Evolutionary conservation across 1,140 invertebrate species (phyloP).

Genomic region (Anoplophora glabripennis): DNA sequence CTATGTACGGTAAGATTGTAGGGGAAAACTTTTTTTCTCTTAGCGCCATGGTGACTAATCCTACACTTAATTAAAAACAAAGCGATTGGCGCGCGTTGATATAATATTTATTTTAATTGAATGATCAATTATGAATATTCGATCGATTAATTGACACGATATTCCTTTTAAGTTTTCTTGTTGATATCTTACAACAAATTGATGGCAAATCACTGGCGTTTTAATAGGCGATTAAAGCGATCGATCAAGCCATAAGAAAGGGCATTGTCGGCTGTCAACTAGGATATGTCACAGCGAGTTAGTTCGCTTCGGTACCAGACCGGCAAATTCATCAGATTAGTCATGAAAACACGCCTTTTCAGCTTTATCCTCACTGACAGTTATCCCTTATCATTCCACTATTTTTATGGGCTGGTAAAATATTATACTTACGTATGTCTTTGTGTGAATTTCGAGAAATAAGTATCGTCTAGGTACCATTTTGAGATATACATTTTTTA

Average conservation of each 20-base stretch:
- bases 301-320: conserved; percentile 2
- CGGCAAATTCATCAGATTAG: conserved; percentile 5
- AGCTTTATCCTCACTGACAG: neutral
- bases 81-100: no score
- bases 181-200: neutral
- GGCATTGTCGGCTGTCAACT: conserved; percentile 4
- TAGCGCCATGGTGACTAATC: no score
- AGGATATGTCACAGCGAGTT: conserved; percentile 9
- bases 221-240: conserved; percentile 1
- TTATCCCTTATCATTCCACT: neutral
- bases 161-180: neutral
- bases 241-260: conserved; percentile 4
- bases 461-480: no score
- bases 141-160: conserved; percentile 3
- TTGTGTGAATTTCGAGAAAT: no score
- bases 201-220: conserved; percentile 3
- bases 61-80: no score
- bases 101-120: conserved; percentile 2
- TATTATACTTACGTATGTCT: no score
- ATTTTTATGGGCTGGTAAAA: no score
- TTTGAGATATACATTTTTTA: no score
- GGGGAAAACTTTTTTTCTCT: no score
- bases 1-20: no score
- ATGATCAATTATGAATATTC: neutral
- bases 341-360: neutral